These are phyloP conservation scores for Micromesistius poutassou DNA, from an alignment of 2,797 vertebrate species.

Conservation along the genomic window DNA sequence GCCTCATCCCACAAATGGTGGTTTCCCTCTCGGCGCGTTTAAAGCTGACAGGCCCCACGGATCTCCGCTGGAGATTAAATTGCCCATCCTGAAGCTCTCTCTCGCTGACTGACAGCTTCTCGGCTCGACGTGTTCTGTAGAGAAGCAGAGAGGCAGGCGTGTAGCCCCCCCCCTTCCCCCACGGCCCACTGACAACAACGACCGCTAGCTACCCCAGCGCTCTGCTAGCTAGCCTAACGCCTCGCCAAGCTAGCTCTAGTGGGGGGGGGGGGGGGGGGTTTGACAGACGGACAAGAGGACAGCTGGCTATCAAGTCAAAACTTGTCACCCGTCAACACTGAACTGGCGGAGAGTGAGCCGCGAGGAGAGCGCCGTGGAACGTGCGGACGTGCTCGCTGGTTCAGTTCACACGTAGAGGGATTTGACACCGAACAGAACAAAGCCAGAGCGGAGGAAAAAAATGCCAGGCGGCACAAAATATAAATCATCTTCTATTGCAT, in stretches of 20 bases:
- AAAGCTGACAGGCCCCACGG: slow-evolving; percentile 44
- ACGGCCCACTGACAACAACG: not conserved
- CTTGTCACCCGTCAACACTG: not conserved
- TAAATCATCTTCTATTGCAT: slow-evolving; percentile 41
- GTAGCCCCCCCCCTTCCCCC: not conserved
- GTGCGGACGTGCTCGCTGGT: not conserved
- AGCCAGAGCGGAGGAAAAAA: slow-evolving; percentile 14
- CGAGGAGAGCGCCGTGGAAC: not conserved
- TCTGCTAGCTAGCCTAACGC: not conserved
- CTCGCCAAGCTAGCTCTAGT: not conserved
- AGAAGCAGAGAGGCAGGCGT: not conserved
- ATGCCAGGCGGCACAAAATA: slow-evolving; percentile 22
- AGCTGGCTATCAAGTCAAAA: not conserved
- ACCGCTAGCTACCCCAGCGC: not conserved
- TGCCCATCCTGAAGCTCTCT: slow-evolving; percentile 60
- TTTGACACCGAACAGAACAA: not conserved
- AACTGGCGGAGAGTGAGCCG: not conserved
- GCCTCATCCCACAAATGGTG: not conserved
- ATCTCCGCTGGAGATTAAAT: slow-evolving; percentile 66
- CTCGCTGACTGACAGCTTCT: slow-evolving; percentile 62
- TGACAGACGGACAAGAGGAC: not conserved
- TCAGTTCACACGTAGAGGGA: not conserved
- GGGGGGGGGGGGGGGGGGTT: not conserved
- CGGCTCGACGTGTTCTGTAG: slow-evolving; percentile 6
- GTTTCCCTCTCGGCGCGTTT: slow-evolving; percentile 24